A percentile compares a stretch with the other conserved stretches of the same genome.
Evolutionary conservation across 30 jellyfish, hydroid and myxozoan genomes (phyloP).

Genomic region (Catostylus mosaicus): DNA sequence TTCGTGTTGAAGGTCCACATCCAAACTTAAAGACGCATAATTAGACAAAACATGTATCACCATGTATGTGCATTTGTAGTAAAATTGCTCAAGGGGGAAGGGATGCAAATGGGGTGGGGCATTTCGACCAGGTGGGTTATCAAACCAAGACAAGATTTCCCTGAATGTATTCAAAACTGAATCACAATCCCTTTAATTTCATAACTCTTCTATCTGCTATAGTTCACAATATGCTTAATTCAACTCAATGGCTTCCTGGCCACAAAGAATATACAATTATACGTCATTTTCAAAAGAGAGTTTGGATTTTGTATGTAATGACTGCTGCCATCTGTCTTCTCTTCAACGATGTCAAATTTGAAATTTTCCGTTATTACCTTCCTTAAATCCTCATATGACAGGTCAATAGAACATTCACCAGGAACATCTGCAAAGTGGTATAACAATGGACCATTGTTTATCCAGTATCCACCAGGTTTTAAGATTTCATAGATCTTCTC

Average conservation of each 20-base stretch:
- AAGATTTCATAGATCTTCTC: slow-evolving; percentile 80
- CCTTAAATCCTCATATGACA: slow-evolving; percentile 84
- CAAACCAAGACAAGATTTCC: no score
- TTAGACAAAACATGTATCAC: no score
- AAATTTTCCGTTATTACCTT: slow-evolving; percentile 65
- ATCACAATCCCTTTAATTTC: no score
- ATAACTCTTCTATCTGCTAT: no score
- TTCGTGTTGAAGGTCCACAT: no score
- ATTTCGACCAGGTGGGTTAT: no score
- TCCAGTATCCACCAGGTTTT: slow-evolving; percentile 97
- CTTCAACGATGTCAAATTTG: slow-evolving; percentile 75
- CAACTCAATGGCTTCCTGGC: slow-evolving; percentile 65
- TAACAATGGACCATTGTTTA: slow-evolving; percentile 94
- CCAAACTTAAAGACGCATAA: no score
- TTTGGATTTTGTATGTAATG: slow-evolving; percentile 75
- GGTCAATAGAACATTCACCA: slow-evolving; percentile 85
- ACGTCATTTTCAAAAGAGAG: slow-evolving; percentile 79
- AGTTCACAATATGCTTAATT: no score
- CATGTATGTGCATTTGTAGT: no score
- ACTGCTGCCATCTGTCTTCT: slow-evolving; percentile 57
- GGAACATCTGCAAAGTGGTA: slow-evolving; percentile 95
- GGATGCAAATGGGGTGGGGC: no score
- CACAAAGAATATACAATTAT: slow-evolving; percentile 90
- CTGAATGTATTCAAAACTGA: no score
- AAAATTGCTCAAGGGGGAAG: no score